Conservation (phyloP, 2,113 vertebrate species). For the Malaclemys terrapin region DNA sequence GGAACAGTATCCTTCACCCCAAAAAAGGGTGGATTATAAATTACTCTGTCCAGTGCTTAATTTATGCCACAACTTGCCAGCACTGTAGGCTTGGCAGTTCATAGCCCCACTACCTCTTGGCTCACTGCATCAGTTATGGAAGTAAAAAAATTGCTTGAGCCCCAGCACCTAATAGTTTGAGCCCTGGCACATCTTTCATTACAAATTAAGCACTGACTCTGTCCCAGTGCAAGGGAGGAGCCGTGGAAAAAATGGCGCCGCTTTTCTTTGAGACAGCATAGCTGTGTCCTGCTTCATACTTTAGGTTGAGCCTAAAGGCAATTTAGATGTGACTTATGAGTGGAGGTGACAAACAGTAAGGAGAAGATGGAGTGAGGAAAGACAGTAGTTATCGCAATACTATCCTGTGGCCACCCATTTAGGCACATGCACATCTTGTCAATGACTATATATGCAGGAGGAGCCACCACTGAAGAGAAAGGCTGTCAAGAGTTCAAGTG, state of each 20-base stretch:
- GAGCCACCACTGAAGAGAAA: neutral
- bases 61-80: no score
- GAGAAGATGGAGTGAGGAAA: neutral
- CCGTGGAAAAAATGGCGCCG: neutral
- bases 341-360: neutral
- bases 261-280: neutral
- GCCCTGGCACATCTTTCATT: no score
- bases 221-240: neutral
- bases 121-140: no score
- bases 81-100: no score
- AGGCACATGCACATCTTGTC: neutral
- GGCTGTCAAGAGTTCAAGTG: neutral
- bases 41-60: neutral
- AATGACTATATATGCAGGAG: neutral
- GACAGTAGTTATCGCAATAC: neutral
- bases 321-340: neutral
- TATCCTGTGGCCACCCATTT: fast-evolving
- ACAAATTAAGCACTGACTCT: no score
- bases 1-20: neutral
- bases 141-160: no score
- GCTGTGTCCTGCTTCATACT: neutral
- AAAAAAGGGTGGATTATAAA: neutral
- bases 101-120: no score
- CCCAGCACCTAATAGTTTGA: no score
- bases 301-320: neutral